phyloP scores from a whole-genome alignment of 2,888 invertebrate species.

The Agrotis segetum region DNA sequence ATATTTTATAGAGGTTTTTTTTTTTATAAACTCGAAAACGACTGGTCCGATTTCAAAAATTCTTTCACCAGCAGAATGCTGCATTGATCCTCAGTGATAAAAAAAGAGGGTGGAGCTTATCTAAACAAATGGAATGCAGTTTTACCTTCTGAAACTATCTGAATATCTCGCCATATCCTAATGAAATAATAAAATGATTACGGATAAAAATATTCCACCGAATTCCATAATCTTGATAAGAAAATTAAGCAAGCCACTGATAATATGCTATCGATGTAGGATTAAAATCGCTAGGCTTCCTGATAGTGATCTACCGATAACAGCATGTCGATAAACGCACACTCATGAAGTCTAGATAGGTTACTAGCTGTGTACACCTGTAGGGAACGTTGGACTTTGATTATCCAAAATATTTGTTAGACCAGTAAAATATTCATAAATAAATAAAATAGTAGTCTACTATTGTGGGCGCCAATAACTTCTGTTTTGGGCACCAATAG shows the following conservation, averaged over 20 bases:
- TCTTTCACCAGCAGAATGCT: too few species aligned
- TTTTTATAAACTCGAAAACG: too few species aligned
- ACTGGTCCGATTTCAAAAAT: too few species aligned
- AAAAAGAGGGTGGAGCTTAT: too few species aligned
- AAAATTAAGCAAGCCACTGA: constrained; percentile 68
- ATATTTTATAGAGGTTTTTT: too few species aligned
- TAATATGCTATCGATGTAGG: constrained; percentile 76
- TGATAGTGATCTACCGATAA: constrained; percentile 82
- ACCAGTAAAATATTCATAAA: too few species aligned
- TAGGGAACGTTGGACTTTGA: constrained; percentile 25
- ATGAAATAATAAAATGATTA: constrained; percentile 15
- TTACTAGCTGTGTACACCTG: constrained; percentile 57
- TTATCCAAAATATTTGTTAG: background rate
- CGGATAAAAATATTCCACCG: constrained; percentile 53
- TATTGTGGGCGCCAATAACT: background rate
- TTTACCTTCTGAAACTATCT: background rate
- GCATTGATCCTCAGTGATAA: too few species aligned
- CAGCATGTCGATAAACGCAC: constrained; percentile 65
- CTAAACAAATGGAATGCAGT: background rate
- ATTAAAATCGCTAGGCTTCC: constrained; percentile 81
- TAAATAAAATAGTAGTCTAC: too few species aligned
- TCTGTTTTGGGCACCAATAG: background rate
- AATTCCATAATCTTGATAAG: constrained; percentile 72
- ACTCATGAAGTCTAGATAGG: constrained; percentile 56
- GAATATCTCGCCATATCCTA: constrained; percentile 10